phyloP scores from a whole-genome alignment of 2,113 vertebrate genomes.

The Myrmophylax atrothorax region DNA sequence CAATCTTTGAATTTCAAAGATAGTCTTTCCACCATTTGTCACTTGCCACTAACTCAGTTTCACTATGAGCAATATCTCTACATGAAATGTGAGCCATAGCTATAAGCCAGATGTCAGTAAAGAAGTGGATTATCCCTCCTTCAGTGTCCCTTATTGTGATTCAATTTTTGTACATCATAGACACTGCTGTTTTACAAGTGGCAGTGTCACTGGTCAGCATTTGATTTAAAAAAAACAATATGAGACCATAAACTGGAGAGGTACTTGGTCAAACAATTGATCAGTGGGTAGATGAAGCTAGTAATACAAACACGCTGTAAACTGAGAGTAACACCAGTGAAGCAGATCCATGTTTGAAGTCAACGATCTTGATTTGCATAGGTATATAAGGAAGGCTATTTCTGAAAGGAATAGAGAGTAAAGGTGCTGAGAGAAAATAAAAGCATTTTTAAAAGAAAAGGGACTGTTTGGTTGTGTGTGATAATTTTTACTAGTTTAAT shows the following conservation, averaged over 20 bases:
- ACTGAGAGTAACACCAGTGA: neutral
- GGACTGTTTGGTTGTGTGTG: neutral
- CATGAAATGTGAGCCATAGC: neutral
- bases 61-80: neutral
- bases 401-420: neutral
- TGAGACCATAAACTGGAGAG: neutral
- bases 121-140: slow-evolving; percentile 30
- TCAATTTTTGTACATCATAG: neutral
- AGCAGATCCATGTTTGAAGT: neutral
- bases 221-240: slow-evolving; percentile 39
- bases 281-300: neutral
- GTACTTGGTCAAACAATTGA: slow-evolving; percentile 2
- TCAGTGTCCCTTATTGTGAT: slow-evolving; percentile 5
- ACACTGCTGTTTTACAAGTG: neutral
- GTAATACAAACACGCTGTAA: neutral
- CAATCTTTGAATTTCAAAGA: neutral
- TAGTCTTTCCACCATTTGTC: neutral
- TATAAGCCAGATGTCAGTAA: slow-evolving; percentile 19
- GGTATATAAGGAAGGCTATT: neutral
- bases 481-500: neutral
- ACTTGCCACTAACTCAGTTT: neutral
- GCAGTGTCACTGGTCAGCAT: neutral
- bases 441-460: neutral
- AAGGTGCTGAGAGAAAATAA: neutral
- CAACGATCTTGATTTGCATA: neutral